phyloP scores from a whole-genome alignment of 2,113 vertebrate genomes.

The Hippocampus abdominalis region DNA sequence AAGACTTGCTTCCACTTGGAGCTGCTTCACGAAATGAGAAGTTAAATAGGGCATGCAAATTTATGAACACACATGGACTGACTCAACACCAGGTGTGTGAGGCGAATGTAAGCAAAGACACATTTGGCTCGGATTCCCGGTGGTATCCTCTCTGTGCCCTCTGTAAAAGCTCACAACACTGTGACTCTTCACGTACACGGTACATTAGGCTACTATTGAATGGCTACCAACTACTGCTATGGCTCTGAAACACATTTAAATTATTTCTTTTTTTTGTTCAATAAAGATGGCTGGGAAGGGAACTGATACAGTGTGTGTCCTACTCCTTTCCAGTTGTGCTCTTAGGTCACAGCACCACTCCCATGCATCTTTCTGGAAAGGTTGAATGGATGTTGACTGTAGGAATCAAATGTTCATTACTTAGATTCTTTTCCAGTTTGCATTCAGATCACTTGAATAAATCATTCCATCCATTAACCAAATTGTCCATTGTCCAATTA shows the following conservation, averaged over 20 bases:
- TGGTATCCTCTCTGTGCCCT: constrained; percentile 57
- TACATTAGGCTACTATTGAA: not conserved
- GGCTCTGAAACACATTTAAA: not conserved
- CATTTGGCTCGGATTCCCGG: constrained; percentile 55
- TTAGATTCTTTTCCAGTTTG: too few species aligned
- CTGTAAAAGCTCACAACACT: constrained; percentile 34
- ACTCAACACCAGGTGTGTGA: constrained; percentile 58
- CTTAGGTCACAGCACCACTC: too few species aligned
- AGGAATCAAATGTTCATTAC: too few species aligned
- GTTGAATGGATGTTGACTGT: too few species aligned
- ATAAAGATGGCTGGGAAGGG: too few species aligned
- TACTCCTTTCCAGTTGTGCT: too few species aligned
- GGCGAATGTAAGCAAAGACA: constrained; percentile 51
- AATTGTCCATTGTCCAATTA: too few species aligned
- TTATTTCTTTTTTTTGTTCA: too few species aligned
- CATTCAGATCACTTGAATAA: too few species aligned
- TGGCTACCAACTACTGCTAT: not conserved
- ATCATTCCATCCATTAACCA: too few species aligned
- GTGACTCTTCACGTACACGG: not conserved
- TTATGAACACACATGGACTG: constrained; percentile 20
- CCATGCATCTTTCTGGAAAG: too few species aligned
- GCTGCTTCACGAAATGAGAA: constrained; percentile 44
- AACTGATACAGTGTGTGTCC: too few species aligned
- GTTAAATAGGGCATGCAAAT: constrained; percentile 69
- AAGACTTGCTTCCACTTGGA: constrained; percentile 55